Evolutionary conservation across 2,113 vertebrate species (phyloP).

Genomic region (Chaetorhynchus papuensis): DNA sequence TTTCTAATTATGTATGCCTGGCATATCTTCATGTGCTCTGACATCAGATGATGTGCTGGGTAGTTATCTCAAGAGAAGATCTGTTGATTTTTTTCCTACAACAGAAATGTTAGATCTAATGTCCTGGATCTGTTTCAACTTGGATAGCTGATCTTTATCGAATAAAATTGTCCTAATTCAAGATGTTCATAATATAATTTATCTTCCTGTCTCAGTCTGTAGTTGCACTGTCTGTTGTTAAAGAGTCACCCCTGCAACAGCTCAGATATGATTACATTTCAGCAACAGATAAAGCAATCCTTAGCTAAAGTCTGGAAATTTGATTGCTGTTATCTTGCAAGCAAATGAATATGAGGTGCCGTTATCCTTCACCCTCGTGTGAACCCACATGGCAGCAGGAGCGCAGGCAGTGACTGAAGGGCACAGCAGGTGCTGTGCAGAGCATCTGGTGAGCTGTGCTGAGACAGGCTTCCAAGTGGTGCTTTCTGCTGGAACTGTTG

Average conservation of each 20-base stretch:
- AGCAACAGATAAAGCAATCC: not conserved
- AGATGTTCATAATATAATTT: not conserved
- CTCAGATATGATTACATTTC: not conserved
- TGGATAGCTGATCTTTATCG: not conserved
- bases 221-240: not conserved
- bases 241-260: not conserved
- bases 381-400: not conserved
- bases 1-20: not conserved
- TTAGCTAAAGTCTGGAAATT: not conserved
- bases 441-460: conserved; percentile 6
- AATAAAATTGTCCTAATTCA: not conserved
- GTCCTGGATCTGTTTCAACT: not conserved
- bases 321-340: not conserved
- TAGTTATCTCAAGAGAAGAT: not conserved
- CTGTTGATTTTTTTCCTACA: not conserved
- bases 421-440: not conserved
- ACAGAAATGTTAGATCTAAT: not conserved
- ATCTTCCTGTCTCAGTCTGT: not conserved
- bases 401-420: not conserved
- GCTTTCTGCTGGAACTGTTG: not conserved
- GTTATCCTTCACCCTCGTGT: not conserved
- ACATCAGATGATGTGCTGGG: not conserved
- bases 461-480: not conserved
- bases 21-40: not conserved
- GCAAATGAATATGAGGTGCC: not conserved